A percentile compares a stretch with the other conserved stretches of the same genome.
Conservation (phyloP, 2,113 vertebrate genomes). For the Podarcis cretensis region DNA sequence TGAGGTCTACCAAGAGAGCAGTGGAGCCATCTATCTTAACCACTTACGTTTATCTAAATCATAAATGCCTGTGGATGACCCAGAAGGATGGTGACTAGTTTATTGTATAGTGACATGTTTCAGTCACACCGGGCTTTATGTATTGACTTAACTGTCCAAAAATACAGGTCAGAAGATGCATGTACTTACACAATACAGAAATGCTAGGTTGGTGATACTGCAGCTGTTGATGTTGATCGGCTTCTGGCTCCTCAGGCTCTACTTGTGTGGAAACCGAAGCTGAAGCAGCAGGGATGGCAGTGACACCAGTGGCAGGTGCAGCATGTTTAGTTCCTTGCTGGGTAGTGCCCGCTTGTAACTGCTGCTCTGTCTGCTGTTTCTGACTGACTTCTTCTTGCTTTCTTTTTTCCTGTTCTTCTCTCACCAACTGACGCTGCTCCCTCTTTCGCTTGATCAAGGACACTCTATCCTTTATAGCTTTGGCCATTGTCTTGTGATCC, state of each 20-base stretch:
- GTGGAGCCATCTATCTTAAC: not conserved
- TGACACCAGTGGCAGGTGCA: conserved; percentile 54
- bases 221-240: conserved; percentile 88
- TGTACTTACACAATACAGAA: conserved; percentile 86
- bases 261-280: conserved; percentile 81
- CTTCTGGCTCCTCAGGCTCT: conserved; percentile 90
- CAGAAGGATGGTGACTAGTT: not conserved
- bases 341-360: conserved; percentile 70
- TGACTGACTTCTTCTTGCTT: conserved; percentile 82
- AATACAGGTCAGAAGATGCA: not conserved
- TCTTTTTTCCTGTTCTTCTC: conserved; percentile 93
- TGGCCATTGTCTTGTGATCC: conserved; percentile 99
- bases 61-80: not conserved
- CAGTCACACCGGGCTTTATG: not conserved
- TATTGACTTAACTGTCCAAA: conserved; percentile 18
- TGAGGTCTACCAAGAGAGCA: too few species aligned
- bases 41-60: not conserved
- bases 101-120: not conserved
- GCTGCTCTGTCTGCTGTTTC: conserved; percentile 80
- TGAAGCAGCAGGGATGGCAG: conserved; percentile 68
- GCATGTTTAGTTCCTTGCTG: conserved; percentile 74
- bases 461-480: conserved; percentile 98
- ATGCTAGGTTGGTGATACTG: conserved; percentile 86
- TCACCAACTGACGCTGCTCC: conserved; percentile 92
- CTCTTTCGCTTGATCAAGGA: conserved; percentile 94